Conservation (phyloP, 2,888 invertebrate species). For the Pristionchus japonicus region DNA sequence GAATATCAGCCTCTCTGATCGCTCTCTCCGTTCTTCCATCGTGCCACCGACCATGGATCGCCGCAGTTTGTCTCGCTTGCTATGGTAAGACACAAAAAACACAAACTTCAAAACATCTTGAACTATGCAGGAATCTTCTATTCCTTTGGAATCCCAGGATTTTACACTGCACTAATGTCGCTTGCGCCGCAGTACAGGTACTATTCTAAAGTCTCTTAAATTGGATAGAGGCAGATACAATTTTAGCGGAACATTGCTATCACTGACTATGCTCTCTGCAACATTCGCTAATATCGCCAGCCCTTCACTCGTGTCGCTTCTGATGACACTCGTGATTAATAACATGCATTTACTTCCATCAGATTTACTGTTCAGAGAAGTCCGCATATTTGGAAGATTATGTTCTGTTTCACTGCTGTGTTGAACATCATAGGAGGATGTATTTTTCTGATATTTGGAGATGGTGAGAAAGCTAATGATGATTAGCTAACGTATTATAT, state of each 20-base stretch:
- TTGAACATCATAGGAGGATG: not conserved
- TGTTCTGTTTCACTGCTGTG: not conserved
- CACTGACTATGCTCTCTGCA: not conserved
- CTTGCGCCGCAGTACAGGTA: not conserved
- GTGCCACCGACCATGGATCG: constrained; percentile 22
- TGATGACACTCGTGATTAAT: not conserved
- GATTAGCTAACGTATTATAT: not conserved
- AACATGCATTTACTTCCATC: no score
- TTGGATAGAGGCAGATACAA: no score
- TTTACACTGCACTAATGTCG: not conserved
- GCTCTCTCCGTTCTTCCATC: not conserved
- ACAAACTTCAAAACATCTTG: not conserved
- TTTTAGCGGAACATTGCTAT: not conserved
- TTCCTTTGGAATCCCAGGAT: not conserved
- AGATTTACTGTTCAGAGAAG: not conserved
- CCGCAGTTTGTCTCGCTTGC: not conserved
- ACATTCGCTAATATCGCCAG: not conserved
- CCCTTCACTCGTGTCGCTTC: not conserved
- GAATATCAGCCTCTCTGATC: not conserved
- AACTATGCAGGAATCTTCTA: not conserved
- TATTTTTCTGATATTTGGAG: not conserved
- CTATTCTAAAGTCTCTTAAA: not conserved
- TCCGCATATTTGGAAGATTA: not conserved
- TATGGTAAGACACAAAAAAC: not conserved
- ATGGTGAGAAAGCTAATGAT: not conserved